Percentiles rank a stretch among this genome's conserved stretches.
Evolutionary conservation across 2,113 vertebrate species (phyloP).

Genomic region (Apodemus speciosus): DNA sequence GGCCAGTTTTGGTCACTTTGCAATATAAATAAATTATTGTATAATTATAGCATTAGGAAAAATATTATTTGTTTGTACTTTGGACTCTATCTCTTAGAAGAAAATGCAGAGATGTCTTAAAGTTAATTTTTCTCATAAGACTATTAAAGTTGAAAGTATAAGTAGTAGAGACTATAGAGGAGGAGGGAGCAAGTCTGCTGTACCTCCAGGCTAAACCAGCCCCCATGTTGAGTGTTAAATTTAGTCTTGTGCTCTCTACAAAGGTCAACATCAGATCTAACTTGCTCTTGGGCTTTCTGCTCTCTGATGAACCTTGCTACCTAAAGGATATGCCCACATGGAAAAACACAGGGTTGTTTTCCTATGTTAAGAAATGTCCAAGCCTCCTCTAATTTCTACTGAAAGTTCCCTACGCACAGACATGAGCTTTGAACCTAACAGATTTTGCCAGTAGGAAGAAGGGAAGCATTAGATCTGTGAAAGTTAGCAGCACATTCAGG

Average conservation of each 20-base stretch:
- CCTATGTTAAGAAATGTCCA: conserved; percentile 41
- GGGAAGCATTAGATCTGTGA: conserved; percentile 40
- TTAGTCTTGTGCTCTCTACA: conserved; percentile 63
- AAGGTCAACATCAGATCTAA: conserved; percentile 65
- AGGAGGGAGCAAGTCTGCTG: conserved; percentile 36
- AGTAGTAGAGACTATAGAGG: conserved; percentile 22
- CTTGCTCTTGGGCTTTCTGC: conserved; percentile 56
- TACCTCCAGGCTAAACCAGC: conserved; percentile 58
- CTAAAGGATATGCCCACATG: conserved; percentile 18
- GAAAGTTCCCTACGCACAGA: conserved; percentile 52
- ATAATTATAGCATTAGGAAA: background rate
- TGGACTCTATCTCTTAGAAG: background rate
- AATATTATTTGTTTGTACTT: conserved; percentile 44
- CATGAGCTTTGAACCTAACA: conserved; percentile 69
- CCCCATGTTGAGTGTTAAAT: conserved; percentile 63
- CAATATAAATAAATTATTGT: background rate
- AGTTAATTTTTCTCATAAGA: conserved; percentile 16
- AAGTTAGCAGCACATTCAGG: background rate
- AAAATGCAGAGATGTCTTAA: conserved; percentile 39
- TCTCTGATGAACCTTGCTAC: conserved; percentile 52
- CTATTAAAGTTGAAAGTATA: conserved; percentile 41
- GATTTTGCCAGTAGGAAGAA: conserved; percentile 58
- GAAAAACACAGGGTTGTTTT: conserved; percentile 53
- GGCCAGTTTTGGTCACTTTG: background rate
- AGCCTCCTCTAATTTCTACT: conserved; percentile 51